Conservation (phyloP, 2,797 vertebrate genomes). For the Pseudochirops cupreus region DNA sequence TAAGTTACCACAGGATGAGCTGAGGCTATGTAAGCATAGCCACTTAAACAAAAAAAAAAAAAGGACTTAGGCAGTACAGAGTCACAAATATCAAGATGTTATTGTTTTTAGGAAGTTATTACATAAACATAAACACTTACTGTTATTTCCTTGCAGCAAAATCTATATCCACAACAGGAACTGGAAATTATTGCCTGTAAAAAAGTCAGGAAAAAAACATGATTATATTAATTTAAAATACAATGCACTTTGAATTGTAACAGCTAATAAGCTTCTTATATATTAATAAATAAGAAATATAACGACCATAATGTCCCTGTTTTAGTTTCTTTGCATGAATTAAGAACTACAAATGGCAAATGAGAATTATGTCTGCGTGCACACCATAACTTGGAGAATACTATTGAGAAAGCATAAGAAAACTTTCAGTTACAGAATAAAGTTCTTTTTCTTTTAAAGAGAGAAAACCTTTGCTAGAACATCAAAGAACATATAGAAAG, state of each 20-base stretch:
- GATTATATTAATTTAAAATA: conserved; percentile 80
- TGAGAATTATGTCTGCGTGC: conserved; percentile 70
- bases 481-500: conserved; percentile 3
- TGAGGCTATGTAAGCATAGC: conserved; percentile 17
- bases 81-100: conserved; percentile 53
- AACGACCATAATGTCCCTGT: conserved; percentile 48
- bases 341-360: conserved; percentile 74
- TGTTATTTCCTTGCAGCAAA: conserved; percentile 72
- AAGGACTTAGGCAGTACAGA: conserved; percentile 53
- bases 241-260: conserved; percentile 71
- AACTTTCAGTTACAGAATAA: conserved; percentile 29
- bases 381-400: conserved; percentile 54
- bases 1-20: conserved; percentile 22
- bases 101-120: conserved; percentile 35
- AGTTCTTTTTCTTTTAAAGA: conserved; percentile 24
- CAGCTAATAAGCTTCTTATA: conserved; percentile 69
- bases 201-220: conserved; percentile 75
- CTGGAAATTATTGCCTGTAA: conserved; percentile 82
- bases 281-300: conserved; percentile 76
- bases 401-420: conserved; percentile 22
- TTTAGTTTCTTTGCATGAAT: conserved; percentile 64
- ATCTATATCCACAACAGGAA: conserved; percentile 59
- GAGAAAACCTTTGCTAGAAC: conserved; percentile 10
- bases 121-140: conserved; percentile 80
- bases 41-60: conserved; percentile 21